Evolutionary conservation across 1,140 invertebrate species (phyloP).

Genomic region (Cecropterus lyciades): DNA sequence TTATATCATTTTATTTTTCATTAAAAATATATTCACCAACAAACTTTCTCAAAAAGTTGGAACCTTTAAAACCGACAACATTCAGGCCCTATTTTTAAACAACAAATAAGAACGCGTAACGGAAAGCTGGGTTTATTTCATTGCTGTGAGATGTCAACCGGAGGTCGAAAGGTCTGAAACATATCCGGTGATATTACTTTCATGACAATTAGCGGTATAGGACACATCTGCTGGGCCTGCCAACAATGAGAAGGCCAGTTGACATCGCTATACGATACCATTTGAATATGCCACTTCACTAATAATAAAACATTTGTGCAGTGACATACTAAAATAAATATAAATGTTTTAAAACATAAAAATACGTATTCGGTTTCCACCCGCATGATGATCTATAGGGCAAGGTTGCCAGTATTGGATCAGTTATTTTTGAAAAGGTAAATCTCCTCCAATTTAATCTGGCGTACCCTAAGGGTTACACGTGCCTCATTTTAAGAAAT

Average conservation of each 20-base stretch:
- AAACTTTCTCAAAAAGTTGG: neutral
- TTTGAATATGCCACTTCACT: conserved; percentile 23
- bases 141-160: conserved; percentile 36
- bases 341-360: neutral
- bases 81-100: neutral
- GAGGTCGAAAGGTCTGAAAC: conserved; percentile 54
- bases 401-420: too few relatives aligned
- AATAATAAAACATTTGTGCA: neutral
- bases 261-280: conserved; percentile 42
- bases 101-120: neutral
- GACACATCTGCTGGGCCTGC: conserved; percentile 54
- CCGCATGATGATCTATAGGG: too few relatives aligned
- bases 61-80: neutral
- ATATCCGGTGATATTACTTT: conserved; percentile 59
- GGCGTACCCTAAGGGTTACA: too few relatives aligned
- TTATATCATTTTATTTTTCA: too few relatives aligned
- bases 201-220: conserved; percentile 64
- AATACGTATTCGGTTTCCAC: too few relatives aligned
- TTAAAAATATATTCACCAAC: neutral
- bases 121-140: conserved; percentile 31
- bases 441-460: too few relatives aligned
- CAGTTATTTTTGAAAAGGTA: too few relatives aligned
- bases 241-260: conserved; percentile 48
- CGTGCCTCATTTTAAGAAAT: too few relatives aligned
- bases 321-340: neutral